Base-by-base conservation (phyloP, 2,888 invertebrate genomes). In the Elgonia sp. region DNA sequence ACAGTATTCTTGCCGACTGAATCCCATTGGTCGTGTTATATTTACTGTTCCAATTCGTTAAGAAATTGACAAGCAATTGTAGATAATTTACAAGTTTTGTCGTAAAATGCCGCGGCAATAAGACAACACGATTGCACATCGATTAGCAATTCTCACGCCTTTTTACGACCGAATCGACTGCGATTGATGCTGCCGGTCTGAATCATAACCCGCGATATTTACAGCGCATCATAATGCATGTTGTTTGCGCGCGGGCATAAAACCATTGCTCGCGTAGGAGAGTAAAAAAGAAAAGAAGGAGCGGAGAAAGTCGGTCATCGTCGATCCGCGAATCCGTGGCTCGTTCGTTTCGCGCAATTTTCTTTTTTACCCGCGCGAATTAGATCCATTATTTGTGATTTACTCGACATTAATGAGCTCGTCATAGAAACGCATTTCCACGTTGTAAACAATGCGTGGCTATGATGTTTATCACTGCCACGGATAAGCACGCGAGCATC, bases 301-400 rank as follows among this genome's bases (percentile, higher is more conserved):
- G 40, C 50, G 63, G 89, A 82, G 89, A 89, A 89, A 89, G 89
- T 84, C 89, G 89, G 89, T 86, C 89, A 88, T 83, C 75, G 85
- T 37, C 65, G 77, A 82, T 86, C 67, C 63, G 82, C 75, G 37
- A 76, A 83, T 83, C 79, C 70, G 53, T 70, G 55, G 21, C 88
- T 62, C 81, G 76, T 75, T 75, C 57, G 75, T 73, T 88, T 82
- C 76, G 75, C 70, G 76, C 70, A 75, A 79, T 84, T 86, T 86
- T 84, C 86, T 76, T 83, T 77, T 86, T 83, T 84, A 65, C 72
- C 50, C 76, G 86, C 88, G 80, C 86, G 82, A 89, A 88, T 89
- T 85, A 88, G 79, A 85, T 85, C 80, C 57, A 80, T 88, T 80
- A 85, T 79, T 85, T 77, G 77, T 77, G 82, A 84, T 81, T 81